These are phyloP conservation scores for Euplagia quadripunctaria DNA, from an alignment of 2,888 invertebrate species.

Conservation along the genomic window DNA sequence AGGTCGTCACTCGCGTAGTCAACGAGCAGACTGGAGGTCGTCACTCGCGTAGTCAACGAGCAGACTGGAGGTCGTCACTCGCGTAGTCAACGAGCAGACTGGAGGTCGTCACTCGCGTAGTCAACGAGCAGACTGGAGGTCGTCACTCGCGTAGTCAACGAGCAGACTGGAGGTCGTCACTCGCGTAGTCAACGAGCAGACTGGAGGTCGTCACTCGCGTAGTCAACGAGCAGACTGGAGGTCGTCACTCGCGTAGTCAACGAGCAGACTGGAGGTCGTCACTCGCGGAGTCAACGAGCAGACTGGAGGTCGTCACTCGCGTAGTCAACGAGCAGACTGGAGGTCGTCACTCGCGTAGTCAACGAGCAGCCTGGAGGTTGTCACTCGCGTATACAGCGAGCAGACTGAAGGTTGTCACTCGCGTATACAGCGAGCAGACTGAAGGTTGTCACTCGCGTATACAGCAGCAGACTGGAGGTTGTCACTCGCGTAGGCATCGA, in stretches of 20 bases:
- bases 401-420: not conserved
- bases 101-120: not conserved
- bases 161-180: not conserved
- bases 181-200: slow-evolving; percentile 8
- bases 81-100: not conserved
- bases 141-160: not conserved
- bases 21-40: not conserved
- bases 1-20: not conserved
- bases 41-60: too few species aligned
- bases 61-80: too few species aligned
- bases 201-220: not conserved
- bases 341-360: not conserved
- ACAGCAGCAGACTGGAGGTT: too few species aligned
- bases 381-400: slow-evolving; percentile 4
- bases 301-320: not conserved
- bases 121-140: not conserved
- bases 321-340: not conserved
- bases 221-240: not conserved
- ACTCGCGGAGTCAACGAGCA: not conserved
- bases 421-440: not conserved
- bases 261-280: not conserved
- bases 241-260: not conserved
- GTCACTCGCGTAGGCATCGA: not conserved
- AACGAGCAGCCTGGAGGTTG: not conserved
- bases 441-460: not conserved